Conservation (phyloP, 2,113 vertebrate species). For the Oryzias curvinotus region DNA sequence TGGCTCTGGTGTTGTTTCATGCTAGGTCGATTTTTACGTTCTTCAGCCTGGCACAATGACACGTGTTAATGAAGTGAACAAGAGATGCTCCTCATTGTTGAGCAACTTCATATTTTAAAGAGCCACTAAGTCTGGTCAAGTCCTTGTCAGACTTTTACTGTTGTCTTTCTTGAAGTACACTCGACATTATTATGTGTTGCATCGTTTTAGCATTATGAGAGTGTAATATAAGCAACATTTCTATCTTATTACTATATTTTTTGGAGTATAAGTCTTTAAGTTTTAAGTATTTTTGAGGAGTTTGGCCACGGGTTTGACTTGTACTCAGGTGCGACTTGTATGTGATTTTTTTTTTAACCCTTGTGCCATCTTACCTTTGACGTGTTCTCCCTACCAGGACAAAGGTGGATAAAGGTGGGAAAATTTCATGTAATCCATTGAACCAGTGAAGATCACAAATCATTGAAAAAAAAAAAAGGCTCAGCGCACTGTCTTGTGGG, state of each 20-base stretch:
- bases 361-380: too few relatives aligned
- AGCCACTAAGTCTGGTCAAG: constrained; percentile 42
- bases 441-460: too few relatives aligned
- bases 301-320: too few relatives aligned
- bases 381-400: too few relatives aligned
- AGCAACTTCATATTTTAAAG: constrained; percentile 46
- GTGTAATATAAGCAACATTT: constrained; percentile 13
- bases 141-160: constrained; percentile 14
- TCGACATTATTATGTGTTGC: constrained; percentile 28
- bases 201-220: constrained; percentile 21
- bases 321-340: too few relatives aligned
- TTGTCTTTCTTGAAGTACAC: constrained; percentile 21
- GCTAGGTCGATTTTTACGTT: constrained; percentile 72
- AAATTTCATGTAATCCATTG: too few relatives aligned
- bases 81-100: constrained; percentile 55
- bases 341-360: too few relatives aligned
- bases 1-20: constrained; percentile 57
- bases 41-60: constrained; percentile 57
- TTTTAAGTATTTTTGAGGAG: too few relatives aligned
- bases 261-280: too few relatives aligned
- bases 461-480: too few relatives aligned
- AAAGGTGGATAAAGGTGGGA: too few relatives aligned
- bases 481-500: too few relatives aligned
- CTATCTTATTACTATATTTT: not conserved
- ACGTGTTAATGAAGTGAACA: constrained; percentile 70